These are phyloP conservation scores for Dicranocentrus wangi DNA, from an alignment of 2,888 invertebrate genomes.

Conservation along the genomic window DNA sequence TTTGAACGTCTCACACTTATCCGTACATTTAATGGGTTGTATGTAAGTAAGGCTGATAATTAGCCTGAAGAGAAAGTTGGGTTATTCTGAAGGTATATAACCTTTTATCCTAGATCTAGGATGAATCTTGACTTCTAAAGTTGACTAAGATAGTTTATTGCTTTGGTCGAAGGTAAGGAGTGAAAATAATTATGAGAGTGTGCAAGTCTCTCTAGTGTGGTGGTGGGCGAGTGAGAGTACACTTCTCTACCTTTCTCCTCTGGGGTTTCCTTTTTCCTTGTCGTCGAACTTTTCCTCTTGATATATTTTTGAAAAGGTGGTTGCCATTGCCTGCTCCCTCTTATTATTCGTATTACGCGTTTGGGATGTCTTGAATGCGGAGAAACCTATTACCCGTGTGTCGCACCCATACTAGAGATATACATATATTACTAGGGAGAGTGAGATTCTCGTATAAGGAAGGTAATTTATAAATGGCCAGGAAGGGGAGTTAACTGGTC, in stretches of 20 bases:
- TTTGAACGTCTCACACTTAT: slow-evolving; percentile 25
- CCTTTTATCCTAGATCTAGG: slow-evolving; percentile 60
- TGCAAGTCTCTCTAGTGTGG: not conserved
- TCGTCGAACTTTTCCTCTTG: not conserved
- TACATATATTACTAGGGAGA: slow-evolving; percentile 3
- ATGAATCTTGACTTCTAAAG: slow-evolving; percentile 57
- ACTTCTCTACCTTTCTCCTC: slow-evolving; percentile 8
- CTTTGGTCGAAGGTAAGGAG: slow-evolving; percentile 29
- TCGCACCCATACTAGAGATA: slow-evolving; percentile 26
- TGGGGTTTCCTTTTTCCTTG: slow-evolving; percentile 24
- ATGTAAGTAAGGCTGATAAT: slow-evolving; percentile 64
- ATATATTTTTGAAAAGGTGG: slow-evolving; percentile 56
- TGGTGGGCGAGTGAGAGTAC: not conserved
- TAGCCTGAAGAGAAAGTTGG: slow-evolving; percentile 36
- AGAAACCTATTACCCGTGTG: slow-evolving; percentile 50
- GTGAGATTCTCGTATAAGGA: slow-evolving; percentile 1
- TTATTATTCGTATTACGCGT: slow-evolving; percentile 51
- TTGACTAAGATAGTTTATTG: slow-evolving; percentile 53
- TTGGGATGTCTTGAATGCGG: slow-evolving; percentile 47
- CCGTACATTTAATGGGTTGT: slow-evolving; percentile 57
- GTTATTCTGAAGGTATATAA: not conserved
- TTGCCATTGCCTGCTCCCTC: no score
- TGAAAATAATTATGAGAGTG: slow-evolving; percentile 62
- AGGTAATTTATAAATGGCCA: slow-evolving; percentile 53
- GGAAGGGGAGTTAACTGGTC: slow-evolving; percentile 53